Evolutionary conservation across 2,113 vertebrate species (phyloP), one percentile per base, ranked within the genome.

Genomic region (Vulpes vulpes): DNA sequence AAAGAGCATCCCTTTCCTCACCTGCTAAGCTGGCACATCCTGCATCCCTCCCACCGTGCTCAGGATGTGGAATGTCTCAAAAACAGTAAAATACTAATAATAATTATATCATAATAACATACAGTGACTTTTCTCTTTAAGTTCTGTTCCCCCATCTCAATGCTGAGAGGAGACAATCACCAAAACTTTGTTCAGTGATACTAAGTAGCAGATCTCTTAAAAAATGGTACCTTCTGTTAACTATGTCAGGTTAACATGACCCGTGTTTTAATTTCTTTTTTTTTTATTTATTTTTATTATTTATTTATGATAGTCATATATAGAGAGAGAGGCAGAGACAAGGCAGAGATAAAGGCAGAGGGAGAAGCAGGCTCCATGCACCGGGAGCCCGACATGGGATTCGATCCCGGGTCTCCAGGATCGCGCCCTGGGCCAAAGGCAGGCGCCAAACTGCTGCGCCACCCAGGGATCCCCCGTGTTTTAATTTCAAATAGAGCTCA

Each of bases 1-100:
- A 59, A 15, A 0, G 12, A 5, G 0, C 2, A 0, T 7, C 43
- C 0, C 9, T 11, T 9, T 8, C 35, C 30, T n/a, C 3, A 1
- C 2, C 62, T 30, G 30, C 6, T 20, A 38, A 22, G 14, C 53
- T 0, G 10, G 3, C 27, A 1, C 4, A 0, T 0, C 3, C 69
- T 0, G 14, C 0, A 0, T 32, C 15, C 84, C 22, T 65, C 71
- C 25, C 57, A 8, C 0, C 0, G 2, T 0, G 78, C 32, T 8
- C 1, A 0, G 2, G 8, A 53, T 71, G 25, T 1, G 43, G 73
- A 35, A 10, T 49, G 8, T 20, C 11, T 53, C 59, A 19, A 43
- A 51, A n/a, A 16, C 6, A 11, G 11, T 2, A 2, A 67, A 35
- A 5, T 15, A 19, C 15, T 22, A 6, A 1, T 8, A 32, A 20